Evolutionary conservation across 2,113 vertebrate genomes (phyloP), one percentile per base, ranked within the genome.

Genomic region (Canis aureus): DNA sequence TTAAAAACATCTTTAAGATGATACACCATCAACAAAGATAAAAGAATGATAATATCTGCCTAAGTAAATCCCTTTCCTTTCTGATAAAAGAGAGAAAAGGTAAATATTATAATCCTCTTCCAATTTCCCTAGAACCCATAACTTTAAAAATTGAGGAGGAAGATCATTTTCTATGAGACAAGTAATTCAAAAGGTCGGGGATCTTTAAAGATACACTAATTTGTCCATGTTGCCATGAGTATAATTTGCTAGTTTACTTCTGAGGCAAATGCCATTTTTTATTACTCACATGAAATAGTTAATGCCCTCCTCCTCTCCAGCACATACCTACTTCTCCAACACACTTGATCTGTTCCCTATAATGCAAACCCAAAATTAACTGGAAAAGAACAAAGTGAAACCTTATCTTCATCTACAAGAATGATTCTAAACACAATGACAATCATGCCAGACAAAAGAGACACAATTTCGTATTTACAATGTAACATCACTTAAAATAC

Each of bases 341-440:
- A 95, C 3, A 81, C 20, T 86, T 53, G n/a, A 83, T 91, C 38
- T 88, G 53, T 81, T 97, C 60, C 79, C 73, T 73, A 73, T 16
- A 90, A 64, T 32, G 51, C 8, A 95, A 88, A 74, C 43, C 59
- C 66, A 76, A 60, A 73, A 84, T 66, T 78, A 92, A 22, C 25
- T 62, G 12, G 57, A 76, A 80, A 92, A 67, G 86, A 97, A 76
- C 43, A 95, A 96, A 95, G 62, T 66, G 55, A 97, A 96, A 89
- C 32, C 16, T 94, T 96, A 81, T 62, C 53, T 73, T 95, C 51
- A 60, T 25, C 43, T 55, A 62, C 27, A 62, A 79, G 35, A 67
- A 76, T 57, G 66, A 91, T n/a, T 78, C 71, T 88, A 76, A 94
- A 83, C 22, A 62, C 17, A 25, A 57, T 82, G 66, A 80, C 76